Percentiles rank a stretch among this genome's conserved stretches.
These are phyloP conservation scores for Trichacis sp. DNA, from an alignment of 2,888 invertebrate genomes.

Conservation along the genomic window DNA sequence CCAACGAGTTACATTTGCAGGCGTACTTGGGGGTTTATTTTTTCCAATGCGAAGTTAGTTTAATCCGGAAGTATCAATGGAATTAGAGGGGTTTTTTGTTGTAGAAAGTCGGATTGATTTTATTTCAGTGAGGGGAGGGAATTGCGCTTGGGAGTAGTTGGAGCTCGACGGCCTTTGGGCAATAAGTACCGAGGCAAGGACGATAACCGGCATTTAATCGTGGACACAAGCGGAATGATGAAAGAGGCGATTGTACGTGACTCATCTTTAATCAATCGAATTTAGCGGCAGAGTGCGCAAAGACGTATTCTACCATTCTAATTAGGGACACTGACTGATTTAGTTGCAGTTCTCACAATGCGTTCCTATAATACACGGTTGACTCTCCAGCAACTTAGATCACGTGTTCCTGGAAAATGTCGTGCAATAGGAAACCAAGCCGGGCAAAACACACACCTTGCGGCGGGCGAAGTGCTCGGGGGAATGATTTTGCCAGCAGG, in stretches of 20 bases:
- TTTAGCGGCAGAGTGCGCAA: conserved; percentile 38
- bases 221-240: conserved; percentile 28
- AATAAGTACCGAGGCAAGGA: conserved; percentile 22
- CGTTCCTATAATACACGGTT: conserved; percentile 19
- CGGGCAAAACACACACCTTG: background rate
- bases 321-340: conserved; percentile 41
- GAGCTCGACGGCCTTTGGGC: conserved; percentile 20
- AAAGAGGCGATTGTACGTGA: conserved; percentile 41
- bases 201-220: conserved; percentile 34
- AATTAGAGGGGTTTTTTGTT: background rate
- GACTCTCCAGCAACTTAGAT: background rate
- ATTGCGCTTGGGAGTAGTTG: conserved; percentile 10
- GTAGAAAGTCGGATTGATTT: background rate
- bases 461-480: background rate
- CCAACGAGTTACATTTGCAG: background rate
- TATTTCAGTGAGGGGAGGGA: background rate
- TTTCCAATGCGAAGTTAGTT: background rate
- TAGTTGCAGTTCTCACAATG: conserved; percentile 30
- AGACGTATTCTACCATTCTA: conserved; percentile 41
- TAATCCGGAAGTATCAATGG: background rate
- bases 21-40: background rate
- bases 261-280: conserved; percentile 42
- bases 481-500: background rate
- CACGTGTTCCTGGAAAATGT: background rate
- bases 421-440: background rate